These are phyloP conservation scores for Sphenopsis melanotis DNA, from an alignment of 2,797 vertebrate genomes.

Conservation along the genomic window DNA sequence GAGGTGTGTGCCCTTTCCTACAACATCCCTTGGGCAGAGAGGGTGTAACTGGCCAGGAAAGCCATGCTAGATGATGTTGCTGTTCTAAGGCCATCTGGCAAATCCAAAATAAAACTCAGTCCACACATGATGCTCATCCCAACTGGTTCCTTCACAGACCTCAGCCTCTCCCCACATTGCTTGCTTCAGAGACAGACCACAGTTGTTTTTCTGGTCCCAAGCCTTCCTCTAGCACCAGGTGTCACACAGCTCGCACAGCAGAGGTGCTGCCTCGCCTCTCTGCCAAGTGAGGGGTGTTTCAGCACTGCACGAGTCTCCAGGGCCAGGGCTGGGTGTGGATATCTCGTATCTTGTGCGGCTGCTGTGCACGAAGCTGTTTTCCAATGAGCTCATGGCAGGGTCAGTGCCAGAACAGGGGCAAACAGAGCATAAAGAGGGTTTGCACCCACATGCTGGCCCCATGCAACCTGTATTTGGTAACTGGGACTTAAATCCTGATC, in stretches of 20 bases:
- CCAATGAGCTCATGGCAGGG: slow-evolving; percentile 14
- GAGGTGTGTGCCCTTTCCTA: slow-evolving; percentile 31
- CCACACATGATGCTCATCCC: neutral
- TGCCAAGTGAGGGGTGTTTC: accelerated
- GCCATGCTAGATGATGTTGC: neutral
- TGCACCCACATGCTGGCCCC: neutral
- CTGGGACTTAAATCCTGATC: neutral
- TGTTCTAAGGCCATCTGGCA: neutral
- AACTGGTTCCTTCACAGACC: neutral
- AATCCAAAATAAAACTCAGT: neutral
- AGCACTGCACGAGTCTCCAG: accelerated
- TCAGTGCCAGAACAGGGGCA: neutral
- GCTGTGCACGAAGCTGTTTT: neutral
- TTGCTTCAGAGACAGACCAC: neutral
- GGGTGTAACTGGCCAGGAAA: slow-evolving; percentile 4
- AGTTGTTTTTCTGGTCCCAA: neutral
- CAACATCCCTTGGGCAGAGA: slow-evolving; percentile 2
- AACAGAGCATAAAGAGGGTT: neutral
- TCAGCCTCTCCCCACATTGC: neutral
- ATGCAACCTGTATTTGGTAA: neutral
- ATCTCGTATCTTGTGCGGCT: accelerated
- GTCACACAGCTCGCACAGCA: accelerated
- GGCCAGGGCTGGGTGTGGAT: neutral
- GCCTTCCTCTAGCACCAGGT: neutral
- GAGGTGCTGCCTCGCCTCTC: neutral